Base-by-base conservation (phyloP, 1,140 invertebrate species). In the Pygmarrhopalites habei region DNA sequence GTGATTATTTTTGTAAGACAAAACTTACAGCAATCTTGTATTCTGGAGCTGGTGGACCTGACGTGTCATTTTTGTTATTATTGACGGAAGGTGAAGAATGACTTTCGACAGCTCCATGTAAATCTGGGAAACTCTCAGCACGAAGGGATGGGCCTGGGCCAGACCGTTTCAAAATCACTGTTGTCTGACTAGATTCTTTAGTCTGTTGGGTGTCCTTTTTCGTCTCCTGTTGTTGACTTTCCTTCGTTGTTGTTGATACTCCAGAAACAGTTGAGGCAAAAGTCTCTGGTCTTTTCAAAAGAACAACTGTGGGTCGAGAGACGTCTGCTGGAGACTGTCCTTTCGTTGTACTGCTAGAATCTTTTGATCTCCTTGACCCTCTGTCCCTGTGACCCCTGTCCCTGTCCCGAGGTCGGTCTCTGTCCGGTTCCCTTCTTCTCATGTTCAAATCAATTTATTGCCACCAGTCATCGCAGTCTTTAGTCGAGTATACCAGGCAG, bases 361-460 rank as follows among this genome's bases (percentile, higher is more conserved):
- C 49, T 14, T 35, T 49, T 4, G 58, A 51, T 15, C 60, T 57
- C 25, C 52, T 55, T 25, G 19, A 39, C 26, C 56, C 60, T 56
- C 57, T 28, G 17, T 52, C 59, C 14, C 55, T 10, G n/a, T 41
- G 28, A 10, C 53, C 39, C 28, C 60, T 30, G 28, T 61, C 58
- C 41, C 53, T 21, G 21, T 62, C 49, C 14, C 60, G 21, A 4
- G 29, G 25, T 10, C 46, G 23, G 26, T 55, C 23, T 12, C 29
- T 10, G 15, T 55, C 51, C 10, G 14, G 29, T 17, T 57, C 32
- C 2, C 35, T 35, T 41, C 29, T 14, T 28, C 29, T 26, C 51
- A 12, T 14, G 7, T 26, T 32, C 26, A 17, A 53, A n/a, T 47
- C 43, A 23, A 53, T 51, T 29, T 62, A 51, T 26, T 32, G 35